These are phyloP conservation scores for Chromoteleia sp. DNA, from an alignment of 2,888 invertebrate species.

Conservation along the genomic window DNA sequence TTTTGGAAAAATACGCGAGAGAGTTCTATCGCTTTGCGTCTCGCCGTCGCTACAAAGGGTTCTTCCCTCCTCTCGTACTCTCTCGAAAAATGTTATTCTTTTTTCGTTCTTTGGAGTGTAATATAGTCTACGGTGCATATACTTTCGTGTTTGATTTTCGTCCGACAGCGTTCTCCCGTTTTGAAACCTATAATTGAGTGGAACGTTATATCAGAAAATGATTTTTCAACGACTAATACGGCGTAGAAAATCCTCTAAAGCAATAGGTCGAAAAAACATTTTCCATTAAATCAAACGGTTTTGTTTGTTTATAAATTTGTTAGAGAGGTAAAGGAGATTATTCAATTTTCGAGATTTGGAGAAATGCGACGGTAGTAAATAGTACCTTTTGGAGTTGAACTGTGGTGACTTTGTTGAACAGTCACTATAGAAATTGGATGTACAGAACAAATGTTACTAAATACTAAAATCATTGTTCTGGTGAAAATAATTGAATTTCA, in stretches of 20 bases:
- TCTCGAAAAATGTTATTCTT: conserved; percentile 4
- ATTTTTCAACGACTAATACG: conserved; percentile 12
- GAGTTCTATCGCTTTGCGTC: conserved; percentile 11
- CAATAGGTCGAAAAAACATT: conserved; percentile 2
- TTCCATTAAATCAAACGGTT: background rate
- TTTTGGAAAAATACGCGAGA: conserved; percentile 60
- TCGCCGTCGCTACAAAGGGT: conserved; percentile 27
- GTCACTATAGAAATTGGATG: no score
- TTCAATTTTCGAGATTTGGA: no score
- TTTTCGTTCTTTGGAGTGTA: conserved; percentile 23
- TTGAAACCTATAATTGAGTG: conserved; percentile 45
- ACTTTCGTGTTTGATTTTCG: conserved; percentile 60
- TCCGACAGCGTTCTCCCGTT: conserved; percentile 21
- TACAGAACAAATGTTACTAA: no score
- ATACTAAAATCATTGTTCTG: no score
- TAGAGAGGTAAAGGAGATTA: no score
- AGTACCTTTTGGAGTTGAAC: no score
- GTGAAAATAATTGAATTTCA: no score
- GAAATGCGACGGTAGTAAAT: no score
- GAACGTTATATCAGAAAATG: conserved; percentile 14
- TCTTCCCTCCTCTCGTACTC: background rate
- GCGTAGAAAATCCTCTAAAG: conserved; percentile 3
- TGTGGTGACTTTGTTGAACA: no score
- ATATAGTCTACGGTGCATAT: conserved; percentile 56
- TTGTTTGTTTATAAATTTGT: background rate